phyloP scores from a whole-genome alignment of 1,140 invertebrate species.

The Euwallacea similis region DNA sequence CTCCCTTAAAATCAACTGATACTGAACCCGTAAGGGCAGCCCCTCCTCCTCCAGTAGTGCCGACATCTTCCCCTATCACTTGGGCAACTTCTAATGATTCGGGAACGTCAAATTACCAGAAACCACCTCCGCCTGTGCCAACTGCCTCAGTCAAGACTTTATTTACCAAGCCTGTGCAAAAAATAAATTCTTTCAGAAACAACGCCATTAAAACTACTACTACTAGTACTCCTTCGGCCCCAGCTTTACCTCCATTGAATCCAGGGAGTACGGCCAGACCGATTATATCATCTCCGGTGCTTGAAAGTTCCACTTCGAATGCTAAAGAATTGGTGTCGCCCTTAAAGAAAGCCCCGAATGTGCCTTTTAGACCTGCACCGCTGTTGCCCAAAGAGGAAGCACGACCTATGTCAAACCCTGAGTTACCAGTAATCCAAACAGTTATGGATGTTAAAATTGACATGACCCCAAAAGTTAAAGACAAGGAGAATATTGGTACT shows the following conservation, averaged over 20 bases:
- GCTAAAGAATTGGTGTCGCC: constrained; percentile 70
- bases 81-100: constrained; percentile 8
- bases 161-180: constrained; percentile 43
- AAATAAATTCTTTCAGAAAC: constrained; percentile 43
- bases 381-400: constrained; percentile 53
- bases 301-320: constrained; percentile 76
- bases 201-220: constrained; percentile 52
- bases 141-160: constrained; percentile 54
- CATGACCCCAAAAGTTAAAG: constrained; percentile 46
- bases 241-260: constrained; percentile 63
- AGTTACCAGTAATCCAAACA: constrained; percentile 50
- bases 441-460: constrained; percentile 51
- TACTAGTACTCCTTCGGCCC: constrained; percentile 56
- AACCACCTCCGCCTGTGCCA: constrained; percentile 47
- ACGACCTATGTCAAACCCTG: constrained; percentile 59
- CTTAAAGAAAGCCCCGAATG: constrained; percentile 56
- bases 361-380: constrained; percentile 60
- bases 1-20: constrained; percentile 63
- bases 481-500: constrained; percentile 58
- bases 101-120: constrained; percentile 38
- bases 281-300: constrained; percentile 75
- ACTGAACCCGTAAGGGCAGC: constrained; percentile 55
- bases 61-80: not conserved
- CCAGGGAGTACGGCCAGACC: constrained; percentile 64
- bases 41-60: constrained; percentile 54